Percentiles rank a stretch among this genome's conserved stretches.
These are phyloP conservation scores for Itoplectis maculator DNA, from an alignment of 2,888 invertebrate genomes.

Conservation along the genomic window DNA sequence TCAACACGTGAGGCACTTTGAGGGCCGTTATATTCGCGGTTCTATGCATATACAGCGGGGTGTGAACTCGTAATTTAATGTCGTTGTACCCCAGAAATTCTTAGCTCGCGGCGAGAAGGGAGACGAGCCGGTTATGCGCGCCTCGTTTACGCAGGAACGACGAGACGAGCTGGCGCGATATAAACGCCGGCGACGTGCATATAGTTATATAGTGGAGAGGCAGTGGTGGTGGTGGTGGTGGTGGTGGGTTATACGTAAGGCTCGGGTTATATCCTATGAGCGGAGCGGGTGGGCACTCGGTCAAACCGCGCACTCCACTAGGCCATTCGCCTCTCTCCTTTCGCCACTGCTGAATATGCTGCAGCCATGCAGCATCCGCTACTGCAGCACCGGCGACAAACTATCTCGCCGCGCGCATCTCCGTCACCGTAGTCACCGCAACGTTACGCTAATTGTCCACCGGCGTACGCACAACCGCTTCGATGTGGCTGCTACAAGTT, in stretches of 20 bases:
- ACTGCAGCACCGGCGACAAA: slow-evolving; percentile 58
- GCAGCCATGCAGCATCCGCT: slow-evolving; percentile 65
- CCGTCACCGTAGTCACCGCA: not conserved
- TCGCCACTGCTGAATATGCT: slow-evolving; percentile 61
- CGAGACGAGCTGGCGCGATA: slow-evolving; percentile 53
- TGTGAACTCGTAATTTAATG: slow-evolving; percentile 18
- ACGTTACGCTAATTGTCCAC: not conserved
- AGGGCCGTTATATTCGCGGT: slow-evolving; percentile 42
- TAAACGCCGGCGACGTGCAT: slow-evolving; percentile 24
- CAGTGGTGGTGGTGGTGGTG: slow-evolving; percentile 20
- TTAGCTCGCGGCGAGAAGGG: slow-evolving; percentile 42
- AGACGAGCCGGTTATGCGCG: slow-evolving; percentile 59
- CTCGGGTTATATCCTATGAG: slow-evolving; percentile 29
- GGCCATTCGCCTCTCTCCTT: slow-evolving; percentile 66
- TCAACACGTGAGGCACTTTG: slow-evolving; percentile 30
- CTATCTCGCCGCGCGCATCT: slow-evolving; percentile 58
- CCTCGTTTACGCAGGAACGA: slow-evolving; percentile 64
- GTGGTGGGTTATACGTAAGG: slow-evolving; percentile 44
- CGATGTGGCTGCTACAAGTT: not conserved
- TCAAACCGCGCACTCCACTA: slow-evolving; percentile 64
- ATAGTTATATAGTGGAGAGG: not conserved
- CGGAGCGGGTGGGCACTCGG: slow-evolving; percentile 51
- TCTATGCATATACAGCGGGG: slow-evolving; percentile 1
- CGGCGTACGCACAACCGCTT: slow-evolving; percentile 25
- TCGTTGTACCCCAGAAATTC: slow-evolving; percentile 50